Percentiles rank a stretch among this genome's conserved stretches.
These are phyloP conservation scores for Clavelina lepadiformis DNA, from an alignment of 23 tunicate genomes.

Conservation along the genomic window DNA sequence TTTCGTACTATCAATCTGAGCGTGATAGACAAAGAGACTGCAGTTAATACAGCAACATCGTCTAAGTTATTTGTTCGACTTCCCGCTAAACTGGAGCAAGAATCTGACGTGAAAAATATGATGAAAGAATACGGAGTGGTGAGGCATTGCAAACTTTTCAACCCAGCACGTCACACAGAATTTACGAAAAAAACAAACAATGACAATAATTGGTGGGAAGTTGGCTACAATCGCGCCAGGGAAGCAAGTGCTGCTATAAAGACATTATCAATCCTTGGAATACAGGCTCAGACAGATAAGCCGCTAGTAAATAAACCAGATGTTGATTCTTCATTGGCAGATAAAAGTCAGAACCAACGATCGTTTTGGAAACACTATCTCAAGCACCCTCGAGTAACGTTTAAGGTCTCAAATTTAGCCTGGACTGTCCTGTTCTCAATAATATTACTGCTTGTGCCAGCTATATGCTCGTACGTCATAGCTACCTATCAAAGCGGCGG, in stretches of 20 bases:
- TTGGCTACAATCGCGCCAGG: conserved; percentile 1
- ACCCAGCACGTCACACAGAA: too few relatives aligned
- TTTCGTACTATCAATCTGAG: conserved; percentile 46
- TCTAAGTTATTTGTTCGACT: neutral
- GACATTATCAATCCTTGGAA: too few relatives aligned
- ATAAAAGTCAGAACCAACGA: too few relatives aligned
- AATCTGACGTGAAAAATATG: neutral
- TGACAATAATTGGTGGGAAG: conserved; percentile 15
- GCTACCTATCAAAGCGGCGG: too few relatives aligned
- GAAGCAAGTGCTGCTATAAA: too few relatives aligned
- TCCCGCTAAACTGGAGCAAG: neutral
- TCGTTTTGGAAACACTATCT: conserved; percentile 31
- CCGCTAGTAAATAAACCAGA: too few relatives aligned
- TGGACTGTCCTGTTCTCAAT: conserved; percentile 44
- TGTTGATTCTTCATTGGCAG: too few relatives aligned
- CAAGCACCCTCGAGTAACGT: conserved; percentile 33
- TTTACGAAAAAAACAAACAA: neutral
- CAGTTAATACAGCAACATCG: neutral
- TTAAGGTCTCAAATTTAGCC: conserved; percentile 18
- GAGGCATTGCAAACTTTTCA: neutral
- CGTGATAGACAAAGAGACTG: neutral
- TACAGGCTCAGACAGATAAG: too few relatives aligned
- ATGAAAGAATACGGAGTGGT: conserved; percentile 25
- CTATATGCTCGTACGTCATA: too few relatives aligned
- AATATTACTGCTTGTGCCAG: conserved; percentile 15